Base-by-base conservation (phyloP, 2,888 invertebrate species). In the Andrena praecox region DNA sequence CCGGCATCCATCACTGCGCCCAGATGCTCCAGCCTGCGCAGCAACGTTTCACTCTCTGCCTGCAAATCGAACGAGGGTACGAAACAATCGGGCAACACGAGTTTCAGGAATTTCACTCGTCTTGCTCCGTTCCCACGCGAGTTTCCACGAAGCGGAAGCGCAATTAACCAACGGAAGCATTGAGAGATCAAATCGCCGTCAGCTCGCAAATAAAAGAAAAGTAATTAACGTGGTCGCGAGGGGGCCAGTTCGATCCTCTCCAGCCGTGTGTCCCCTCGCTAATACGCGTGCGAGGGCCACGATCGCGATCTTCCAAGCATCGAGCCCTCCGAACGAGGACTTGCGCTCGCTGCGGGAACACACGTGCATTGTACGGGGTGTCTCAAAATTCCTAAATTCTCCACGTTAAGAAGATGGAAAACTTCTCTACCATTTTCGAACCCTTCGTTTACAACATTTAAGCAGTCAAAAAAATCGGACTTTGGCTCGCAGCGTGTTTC, bases 251-350 rank as follows among this genome's bases (percentile, higher is more conserved):
- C 42, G 60, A 64, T 71, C 59, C 54, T 60, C 52, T 20, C 33
- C n/a, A 16, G n/a, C 59, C 59, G 29, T 24, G 20, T 7, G 33
- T n/a, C 12, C 31, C 16, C 24, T 54, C 52, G 72, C 31, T 83
- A 74, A 73, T 74, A 70, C 48, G 42, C 33, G 64, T 67, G 54
- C 52, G 60, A 33, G 56, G 56, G 4, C 66, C 42, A 62, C 76
- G 85, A 86, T 86, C 82, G 78, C 76, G 85, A 85, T 85, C 80
- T 64, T 59, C 12, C 67, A 73, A 66, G 63, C 75, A 82, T 80
- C 71, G 33, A 62, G 66, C 74, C 52, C 68, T 73, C 62, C 27
- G 52, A 50, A 64, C 75, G 64, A 60, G 63, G 33, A 56, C 8
- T 54, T 24, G 60, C 50, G 48, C 33, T 62, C 10, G 66, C 52